phyloP scores from a whole-genome alignment of 2,888 invertebrate species.

The Hydraecia micacea region DNA sequence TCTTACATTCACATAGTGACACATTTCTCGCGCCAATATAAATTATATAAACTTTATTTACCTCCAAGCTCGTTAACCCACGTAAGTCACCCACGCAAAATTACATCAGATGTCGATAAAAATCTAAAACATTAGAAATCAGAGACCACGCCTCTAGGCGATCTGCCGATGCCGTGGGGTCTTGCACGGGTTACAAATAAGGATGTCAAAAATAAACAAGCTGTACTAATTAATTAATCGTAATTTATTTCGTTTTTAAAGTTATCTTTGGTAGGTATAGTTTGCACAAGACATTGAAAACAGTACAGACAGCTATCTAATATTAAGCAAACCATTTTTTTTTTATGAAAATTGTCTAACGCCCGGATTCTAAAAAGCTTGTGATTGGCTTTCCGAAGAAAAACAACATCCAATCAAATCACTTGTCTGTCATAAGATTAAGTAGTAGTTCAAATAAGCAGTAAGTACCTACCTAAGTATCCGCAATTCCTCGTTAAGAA shows the following conservation, averaged over 20 bases:
- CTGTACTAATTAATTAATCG: neutral
- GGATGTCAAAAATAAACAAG: slow-evolving; percentile 26
- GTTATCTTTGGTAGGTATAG: too few species aligned
- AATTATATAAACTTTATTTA: slow-evolving; percentile 47
- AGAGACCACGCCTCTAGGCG: slow-evolving; percentile 51
- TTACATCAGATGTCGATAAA: slow-evolving; percentile 60
- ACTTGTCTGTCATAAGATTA: too few species aligned
- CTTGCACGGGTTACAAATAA: slow-evolving; percentile 25
- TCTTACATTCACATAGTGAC: slow-evolving; percentile 26
- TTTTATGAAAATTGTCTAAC: neutral
- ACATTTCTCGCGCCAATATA: slow-evolving; percentile 29
- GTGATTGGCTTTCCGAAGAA: neutral
- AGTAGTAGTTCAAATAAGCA: too few species aligned
- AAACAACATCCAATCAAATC: neutral
- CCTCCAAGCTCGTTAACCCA: slow-evolving; percentile 52
- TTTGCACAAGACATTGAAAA: neutral
- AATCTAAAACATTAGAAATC: slow-evolving; percentile 64
- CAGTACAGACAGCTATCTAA: too few species aligned
- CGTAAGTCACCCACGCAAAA: slow-evolving; percentile 54
- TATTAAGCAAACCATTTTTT: too few species aligned
- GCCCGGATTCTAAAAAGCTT: neutral
- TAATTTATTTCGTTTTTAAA: neutral
- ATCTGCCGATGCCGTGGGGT: slow-evolving; percentile 45
- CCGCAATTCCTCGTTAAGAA: too few species aligned
- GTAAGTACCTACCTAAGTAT: too few species aligned